A percentile compares a stretch with the other conserved stretches of the same genome.
These are phyloP conservation scores for Drosophila lutescens DNA, from an alignment of 2,888 invertebrate genomes.

Conservation along the genomic window DNA sequence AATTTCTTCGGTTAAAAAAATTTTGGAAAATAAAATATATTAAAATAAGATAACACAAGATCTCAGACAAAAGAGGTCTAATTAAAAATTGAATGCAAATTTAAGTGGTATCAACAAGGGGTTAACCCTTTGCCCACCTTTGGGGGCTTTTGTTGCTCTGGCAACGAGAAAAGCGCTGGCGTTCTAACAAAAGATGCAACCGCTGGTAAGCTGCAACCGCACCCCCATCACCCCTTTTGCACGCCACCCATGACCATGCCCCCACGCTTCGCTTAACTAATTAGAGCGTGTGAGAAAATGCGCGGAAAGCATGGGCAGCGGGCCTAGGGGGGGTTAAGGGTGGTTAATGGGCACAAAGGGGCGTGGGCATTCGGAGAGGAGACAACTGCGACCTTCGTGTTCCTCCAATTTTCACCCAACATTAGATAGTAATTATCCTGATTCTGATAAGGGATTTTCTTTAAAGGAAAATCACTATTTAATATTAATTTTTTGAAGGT, in stretches of 20 bases:
- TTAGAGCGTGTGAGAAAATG: slow-evolving; percentile 64
- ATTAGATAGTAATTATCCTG: slow-evolving; percentile 51
- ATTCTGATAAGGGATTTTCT: background rate
- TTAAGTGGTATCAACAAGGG: slow-evolving; percentile 1
- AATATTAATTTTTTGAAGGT: too few relatives aligned
- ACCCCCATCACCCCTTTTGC: background rate
- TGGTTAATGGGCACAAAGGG: background rate
- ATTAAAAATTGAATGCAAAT: background rate
- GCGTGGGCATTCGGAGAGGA: slow-evolving; percentile 2
- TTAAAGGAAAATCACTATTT: too few relatives aligned
- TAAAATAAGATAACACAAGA: too few relatives aligned
- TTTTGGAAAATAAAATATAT: too few relatives aligned
- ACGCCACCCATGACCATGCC: slow-evolving; percentile 31
- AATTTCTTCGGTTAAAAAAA: too few relatives aligned
- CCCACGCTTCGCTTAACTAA: slow-evolving; percentile 73
- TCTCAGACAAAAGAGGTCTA: too few relatives aligned
- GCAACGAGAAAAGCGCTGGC: slow-evolving; percentile 56
- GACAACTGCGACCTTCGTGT: slow-evolving; percentile 2
- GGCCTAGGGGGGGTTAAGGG: background rate
- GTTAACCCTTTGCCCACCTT: slow-evolving; percentile 15
- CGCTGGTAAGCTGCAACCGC: slow-evolving; percentile 39
- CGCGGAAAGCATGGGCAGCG: slow-evolving; percentile 24
- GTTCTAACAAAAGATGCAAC: slow-evolving; percentile 71
- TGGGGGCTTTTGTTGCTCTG: slow-evolving; percentile 53
- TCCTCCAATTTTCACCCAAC: slow-evolving; percentile 33